Evolutionary conservation across 2,888 invertebrate species (phyloP).

Genomic region (Lapara coniferarum): DNA sequence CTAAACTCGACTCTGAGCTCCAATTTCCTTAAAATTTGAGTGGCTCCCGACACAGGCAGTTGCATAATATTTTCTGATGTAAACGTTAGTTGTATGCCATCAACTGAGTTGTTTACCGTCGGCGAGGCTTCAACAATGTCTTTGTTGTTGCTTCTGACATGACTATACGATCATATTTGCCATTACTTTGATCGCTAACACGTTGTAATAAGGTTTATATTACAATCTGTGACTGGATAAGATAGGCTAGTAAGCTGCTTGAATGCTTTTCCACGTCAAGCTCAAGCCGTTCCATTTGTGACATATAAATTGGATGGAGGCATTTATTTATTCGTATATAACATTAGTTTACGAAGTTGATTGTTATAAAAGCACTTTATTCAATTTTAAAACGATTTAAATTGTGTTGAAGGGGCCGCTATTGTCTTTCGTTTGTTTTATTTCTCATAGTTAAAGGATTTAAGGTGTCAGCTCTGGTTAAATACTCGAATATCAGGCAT

Average conservation of each 20-base stretch:
- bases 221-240: constrained; percentile 8
- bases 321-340: constrained; percentile 3
- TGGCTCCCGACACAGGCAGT: background rate
- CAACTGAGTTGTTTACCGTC: constrained; percentile 37
- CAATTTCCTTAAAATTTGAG: constrained; percentile 8
- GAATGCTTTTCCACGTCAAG: constrained; percentile 38
- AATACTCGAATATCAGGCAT: too few species aligned
- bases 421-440: too few species aligned
- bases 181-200: background rate
- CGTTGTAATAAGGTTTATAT: constrained; percentile 28
- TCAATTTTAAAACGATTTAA: background rate
- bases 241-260: constrained; percentile 27
- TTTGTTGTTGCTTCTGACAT: constrained; percentile 41
- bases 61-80: background rate
- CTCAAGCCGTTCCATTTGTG: constrained; percentile 33
- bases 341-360: background rate
- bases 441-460: too few species aligned
- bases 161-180: constrained; percentile 25
- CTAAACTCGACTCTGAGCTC: background rate
- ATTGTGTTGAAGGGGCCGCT: background rate
- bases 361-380: background rate
- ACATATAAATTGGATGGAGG: constrained; percentile 32
- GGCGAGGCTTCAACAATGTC: constrained; percentile 40
- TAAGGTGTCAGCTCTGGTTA: too few species aligned
- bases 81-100: constrained; percentile 12